Conservation (phyloP, 2,113 vertebrate species). For the Paralichthys olivaceus region DNA sequence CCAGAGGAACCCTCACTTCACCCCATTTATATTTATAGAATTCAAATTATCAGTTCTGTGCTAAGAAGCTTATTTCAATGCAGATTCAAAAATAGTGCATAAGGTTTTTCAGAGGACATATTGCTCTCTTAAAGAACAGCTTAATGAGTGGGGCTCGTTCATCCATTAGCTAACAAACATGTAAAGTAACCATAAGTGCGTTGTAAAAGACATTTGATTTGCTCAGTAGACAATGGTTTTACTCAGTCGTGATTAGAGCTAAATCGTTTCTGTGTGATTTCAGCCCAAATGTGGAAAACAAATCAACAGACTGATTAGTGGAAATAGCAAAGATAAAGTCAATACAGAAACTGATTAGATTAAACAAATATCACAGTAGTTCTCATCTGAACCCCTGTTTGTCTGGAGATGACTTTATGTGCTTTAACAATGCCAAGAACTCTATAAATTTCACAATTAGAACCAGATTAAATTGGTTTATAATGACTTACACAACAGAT, state of each 20-base stretch:
- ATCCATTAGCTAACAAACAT: background rate
- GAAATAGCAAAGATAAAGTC: background rate
- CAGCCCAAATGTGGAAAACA: background rate
- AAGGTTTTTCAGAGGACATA: background rate
- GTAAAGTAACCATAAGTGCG: background rate
- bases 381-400: background rate
- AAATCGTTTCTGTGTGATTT: background rate
- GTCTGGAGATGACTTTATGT: background rate
- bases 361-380: background rate
- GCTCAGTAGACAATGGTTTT: background rate
- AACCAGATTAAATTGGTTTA: background rate
- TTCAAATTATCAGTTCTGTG: constrained; percentile 26
- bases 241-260: background rate
- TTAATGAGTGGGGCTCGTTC: background rate
- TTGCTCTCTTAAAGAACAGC: background rate
- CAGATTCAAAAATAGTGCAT: background rate
- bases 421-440: background rate
- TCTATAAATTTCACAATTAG: background rate
- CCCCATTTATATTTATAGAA: constrained; percentile 36
- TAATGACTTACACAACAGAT: background rate
- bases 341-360: background rate
- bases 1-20: constrained; percentile 26
- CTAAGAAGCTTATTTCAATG: constrained; percentile 6
- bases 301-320: background rate
- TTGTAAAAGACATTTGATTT: background rate